Evolutionary conservation across 2,797 vertebrate species (phyloP).

Genomic region (Myotis findleyi): DNA sequence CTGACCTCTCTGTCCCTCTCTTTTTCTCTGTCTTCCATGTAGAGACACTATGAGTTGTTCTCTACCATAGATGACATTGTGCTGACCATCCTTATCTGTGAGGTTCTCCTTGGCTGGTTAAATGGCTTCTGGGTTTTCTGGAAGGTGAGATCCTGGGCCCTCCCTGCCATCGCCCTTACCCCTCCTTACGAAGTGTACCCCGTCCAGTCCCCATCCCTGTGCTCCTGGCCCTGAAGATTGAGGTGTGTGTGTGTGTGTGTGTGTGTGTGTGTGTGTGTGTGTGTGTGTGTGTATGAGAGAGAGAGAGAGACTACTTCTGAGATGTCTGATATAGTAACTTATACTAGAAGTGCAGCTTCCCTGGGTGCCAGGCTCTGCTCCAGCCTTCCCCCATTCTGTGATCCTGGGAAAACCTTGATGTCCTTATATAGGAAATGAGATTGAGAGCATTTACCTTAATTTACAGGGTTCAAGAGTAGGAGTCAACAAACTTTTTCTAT

Average conservation of each 20-base stretch:
- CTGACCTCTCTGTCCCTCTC: slow-evolving; percentile 29
- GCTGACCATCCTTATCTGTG: slow-evolving; percentile 75
- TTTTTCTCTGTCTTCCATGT: slow-evolving; percentile 59
- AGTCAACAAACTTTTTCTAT: background rate
- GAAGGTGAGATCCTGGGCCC: slow-evolving; percentile 77
- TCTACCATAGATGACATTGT: slow-evolving; percentile 74
- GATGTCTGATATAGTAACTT: background rate
- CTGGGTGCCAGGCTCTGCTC: background rate
- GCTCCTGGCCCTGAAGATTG: background rate
- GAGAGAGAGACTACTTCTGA: background rate
- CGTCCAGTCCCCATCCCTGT: background rate
- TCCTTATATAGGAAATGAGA: background rate
- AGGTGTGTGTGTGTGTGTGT: background rate
- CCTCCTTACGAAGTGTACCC: background rate
- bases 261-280: background rate
- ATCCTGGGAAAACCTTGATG: background rate
- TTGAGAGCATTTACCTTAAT: background rate
- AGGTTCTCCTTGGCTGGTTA: slow-evolving; percentile 79
- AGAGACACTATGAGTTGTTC: slow-evolving; percentile 81
- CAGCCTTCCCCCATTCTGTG: background rate
- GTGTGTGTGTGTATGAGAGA: background rate
- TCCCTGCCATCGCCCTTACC: background rate
- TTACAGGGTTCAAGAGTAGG: background rate
- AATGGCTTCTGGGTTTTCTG: slow-evolving; percentile 81
- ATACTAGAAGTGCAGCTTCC: background rate